Conservation (phyloP, 2,888 invertebrate species). For the Latheticus oryzae region DNA sequence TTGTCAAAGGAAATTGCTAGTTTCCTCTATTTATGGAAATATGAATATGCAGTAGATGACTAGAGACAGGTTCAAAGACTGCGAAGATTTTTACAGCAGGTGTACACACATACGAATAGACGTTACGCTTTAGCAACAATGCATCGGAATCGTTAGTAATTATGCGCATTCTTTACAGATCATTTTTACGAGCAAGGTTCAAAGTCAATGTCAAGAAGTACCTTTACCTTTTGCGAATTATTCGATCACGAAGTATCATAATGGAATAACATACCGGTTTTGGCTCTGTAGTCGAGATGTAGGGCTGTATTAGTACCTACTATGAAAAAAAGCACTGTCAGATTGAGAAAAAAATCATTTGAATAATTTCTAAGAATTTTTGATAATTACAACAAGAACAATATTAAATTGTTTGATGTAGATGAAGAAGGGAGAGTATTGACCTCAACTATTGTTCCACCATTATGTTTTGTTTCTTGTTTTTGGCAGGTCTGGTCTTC, state of each 20-base stretch:
- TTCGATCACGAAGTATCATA: slow-evolving; percentile 41
- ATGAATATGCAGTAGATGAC: slow-evolving; percentile 40
- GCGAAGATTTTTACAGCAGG: slow-evolving; percentile 33
- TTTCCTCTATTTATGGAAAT: slow-evolving; percentile 43
- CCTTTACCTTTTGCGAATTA: slow-evolving; percentile 43
- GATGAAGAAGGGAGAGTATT: slow-evolving; percentile 15
- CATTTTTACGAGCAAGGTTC: slow-evolving; percentile 38
- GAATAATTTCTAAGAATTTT: slow-evolving; percentile 24
- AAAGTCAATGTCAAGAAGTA: slow-evolving; percentile 49
- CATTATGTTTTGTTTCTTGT: slow-evolving; percentile 2
- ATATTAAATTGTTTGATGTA: slow-evolving; percentile 23
- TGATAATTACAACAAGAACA: slow-evolving; percentile 22
- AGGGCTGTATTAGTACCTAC: too few relatives aligned
- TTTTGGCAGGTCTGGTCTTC: neutral
- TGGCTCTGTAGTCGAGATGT: too few relatives aligned
- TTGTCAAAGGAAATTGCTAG: slow-evolving; percentile 38
- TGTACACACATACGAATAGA: slow-evolving; percentile 21
- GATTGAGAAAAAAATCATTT: slow-evolving; percentile 9
- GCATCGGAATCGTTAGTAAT: slow-evolving; percentile 26
- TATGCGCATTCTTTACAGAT: slow-evolving; percentile 30
- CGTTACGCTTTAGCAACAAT: slow-evolving; percentile 23
- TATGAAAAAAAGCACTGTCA: too few relatives aligned
- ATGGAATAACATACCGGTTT: slow-evolving; percentile 33
- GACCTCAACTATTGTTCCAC: slow-evolving; percentile 25
- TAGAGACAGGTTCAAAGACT: slow-evolving; percentile 40